phyloP scores from a whole-genome alignment of 2,113 vertebrate species.

The Semicossyphus pulcher region DNA sequence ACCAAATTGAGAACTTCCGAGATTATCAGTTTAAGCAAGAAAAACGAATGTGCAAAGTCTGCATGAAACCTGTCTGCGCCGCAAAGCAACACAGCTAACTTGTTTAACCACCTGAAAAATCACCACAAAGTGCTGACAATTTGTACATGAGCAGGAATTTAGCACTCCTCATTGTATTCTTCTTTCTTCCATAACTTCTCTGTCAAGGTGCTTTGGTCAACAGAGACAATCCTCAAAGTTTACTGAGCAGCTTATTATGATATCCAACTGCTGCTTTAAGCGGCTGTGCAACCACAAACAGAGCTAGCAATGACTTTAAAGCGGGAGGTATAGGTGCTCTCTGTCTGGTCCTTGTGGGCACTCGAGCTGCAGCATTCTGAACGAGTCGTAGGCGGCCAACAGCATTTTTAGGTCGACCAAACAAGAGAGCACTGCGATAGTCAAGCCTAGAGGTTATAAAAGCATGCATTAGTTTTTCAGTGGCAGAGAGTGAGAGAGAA shows the following conservation, averaged over 20 bases:
- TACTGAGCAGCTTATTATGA: neutral
- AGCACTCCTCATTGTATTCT: too few relatives aligned
- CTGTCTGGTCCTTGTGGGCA: neutral
- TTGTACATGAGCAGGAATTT: too few relatives aligned
- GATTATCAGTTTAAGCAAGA: too few relatives aligned
- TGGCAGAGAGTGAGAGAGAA: neutral
- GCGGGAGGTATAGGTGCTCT: neutral
- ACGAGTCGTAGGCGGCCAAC: neutral
- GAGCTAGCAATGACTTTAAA: neutral
- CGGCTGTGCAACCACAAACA: neutral
- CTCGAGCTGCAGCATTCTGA: neutral
- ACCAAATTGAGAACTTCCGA: too few relatives aligned
- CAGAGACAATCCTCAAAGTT: neutral
- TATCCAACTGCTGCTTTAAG: neutral
- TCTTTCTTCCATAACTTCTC: neutral
- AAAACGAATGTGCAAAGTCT: too few relatives aligned
- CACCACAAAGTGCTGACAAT: too few relatives aligned
- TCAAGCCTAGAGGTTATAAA: constrained; percentile 3
- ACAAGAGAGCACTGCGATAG: neutral
- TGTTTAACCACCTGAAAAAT: too few relatives aligned
- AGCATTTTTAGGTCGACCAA: neutral
- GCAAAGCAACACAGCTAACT: too few relatives aligned
- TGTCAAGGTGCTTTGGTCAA: neutral
- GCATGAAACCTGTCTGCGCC: too few relatives aligned
- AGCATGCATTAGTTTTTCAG: neutral